Percentiles rank a stretch among this genome's conserved stretches.
phyloP scores from a whole-genome alignment of 2,797 vertebrate species.

The Pitangus sulphuratus region DNA sequence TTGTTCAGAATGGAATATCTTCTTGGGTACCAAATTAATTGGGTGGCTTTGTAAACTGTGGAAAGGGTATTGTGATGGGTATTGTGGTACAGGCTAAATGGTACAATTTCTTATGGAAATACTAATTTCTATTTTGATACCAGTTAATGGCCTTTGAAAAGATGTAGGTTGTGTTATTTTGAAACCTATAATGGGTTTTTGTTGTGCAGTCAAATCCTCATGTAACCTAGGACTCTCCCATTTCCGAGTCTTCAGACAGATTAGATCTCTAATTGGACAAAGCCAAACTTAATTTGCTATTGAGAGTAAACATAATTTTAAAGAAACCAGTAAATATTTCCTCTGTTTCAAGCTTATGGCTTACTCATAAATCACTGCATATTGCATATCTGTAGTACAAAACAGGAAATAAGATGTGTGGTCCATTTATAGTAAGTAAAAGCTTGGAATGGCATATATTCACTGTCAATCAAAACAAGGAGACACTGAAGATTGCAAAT shows the following conservation, averaged over 20 bases:
- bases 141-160: neutral
- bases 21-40: neutral
- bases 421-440: neutral
- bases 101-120: neutral
- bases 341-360: neutral
- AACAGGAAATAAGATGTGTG: neutral
- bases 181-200: neutral
- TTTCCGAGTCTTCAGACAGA: neutral
- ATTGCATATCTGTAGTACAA: neutral
- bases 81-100: neutral
- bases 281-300: neutral
- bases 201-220: neutral
- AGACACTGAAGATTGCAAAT: neutral
- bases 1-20: neutral
- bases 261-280: constrained; percentile 3
- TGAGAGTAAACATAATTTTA: neutral
- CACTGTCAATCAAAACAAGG: neutral
- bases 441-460: neutral
- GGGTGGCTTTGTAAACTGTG: neutral
- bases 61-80: neutral
- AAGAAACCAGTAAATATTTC: neutral
- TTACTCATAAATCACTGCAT: neutral
- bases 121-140: neutral
- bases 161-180: neutral
- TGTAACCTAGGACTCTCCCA: neutral